phyloP scores from a whole-genome alignment of 1,140 invertebrate species.

The Vanessa tameamea region DNA sequence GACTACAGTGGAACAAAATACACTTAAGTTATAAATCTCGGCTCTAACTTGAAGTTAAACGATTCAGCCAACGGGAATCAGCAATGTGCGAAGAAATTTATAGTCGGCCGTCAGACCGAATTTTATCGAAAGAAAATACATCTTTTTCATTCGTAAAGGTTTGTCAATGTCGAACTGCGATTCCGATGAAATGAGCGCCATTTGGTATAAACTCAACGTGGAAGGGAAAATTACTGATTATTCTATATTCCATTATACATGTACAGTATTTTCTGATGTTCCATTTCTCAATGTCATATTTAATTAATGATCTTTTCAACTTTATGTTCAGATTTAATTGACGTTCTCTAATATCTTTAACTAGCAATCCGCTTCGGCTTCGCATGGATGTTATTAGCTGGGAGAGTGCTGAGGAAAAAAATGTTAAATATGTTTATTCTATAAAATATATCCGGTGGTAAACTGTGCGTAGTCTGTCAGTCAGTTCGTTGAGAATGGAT shows the following conservation, averaged over 20 bases:
- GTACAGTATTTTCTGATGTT: too few relatives aligned
- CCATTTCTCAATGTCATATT: too few relatives aligned
- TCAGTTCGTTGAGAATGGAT: too few relatives aligned
- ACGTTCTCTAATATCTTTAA: too few relatives aligned
- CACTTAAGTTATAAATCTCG: slow-evolving; percentile 40
- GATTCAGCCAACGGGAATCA: slow-evolving; percentile 46
- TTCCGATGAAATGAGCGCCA: slow-evolving; percentile 59
- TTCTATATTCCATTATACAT: background rate
- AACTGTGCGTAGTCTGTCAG: too few relatives aligned
- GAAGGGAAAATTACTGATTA: slow-evolving; percentile 27
- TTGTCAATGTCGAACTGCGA: slow-evolving; percentile 68
- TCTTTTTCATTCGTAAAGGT: slow-evolving; percentile 67
- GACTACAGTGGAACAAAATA: slow-evolving; percentile 30
- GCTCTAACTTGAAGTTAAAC: slow-evolving; percentile 46
- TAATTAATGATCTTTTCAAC: too few relatives aligned
- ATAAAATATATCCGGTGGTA: too few relatives aligned
- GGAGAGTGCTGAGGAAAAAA: too few relatives aligned
- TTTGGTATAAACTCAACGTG: slow-evolving; percentile 53
- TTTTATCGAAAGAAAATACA: slow-evolving; percentile 70
- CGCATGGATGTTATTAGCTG: too few relatives aligned
- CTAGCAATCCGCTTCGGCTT: too few relatives aligned
- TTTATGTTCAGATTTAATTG: too few relatives aligned
- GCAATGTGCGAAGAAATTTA: slow-evolving; percentile 56
- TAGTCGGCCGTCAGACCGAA: slow-evolving; percentile 59
- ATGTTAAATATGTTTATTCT: too few relatives aligned